Evolutionary conservation across 2,113 vertebrate species (phyloP).

Genomic region (Chloropsis cyanopogon): DNA sequence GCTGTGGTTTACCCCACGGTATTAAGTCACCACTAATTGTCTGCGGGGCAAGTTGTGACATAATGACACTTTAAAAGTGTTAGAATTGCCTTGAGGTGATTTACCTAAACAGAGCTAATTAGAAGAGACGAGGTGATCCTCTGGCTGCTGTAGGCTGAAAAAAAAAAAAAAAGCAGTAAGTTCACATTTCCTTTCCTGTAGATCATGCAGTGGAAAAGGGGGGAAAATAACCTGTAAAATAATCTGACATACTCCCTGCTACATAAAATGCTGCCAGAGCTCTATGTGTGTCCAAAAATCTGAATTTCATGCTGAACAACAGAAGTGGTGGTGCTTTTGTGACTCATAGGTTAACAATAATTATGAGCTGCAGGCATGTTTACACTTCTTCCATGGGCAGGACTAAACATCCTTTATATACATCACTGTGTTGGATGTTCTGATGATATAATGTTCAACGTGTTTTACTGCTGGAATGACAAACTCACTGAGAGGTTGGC

Average conservation of each 20-base stretch:
- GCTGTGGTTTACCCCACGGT: neutral
- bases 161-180: neutral
- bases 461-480: neutral
- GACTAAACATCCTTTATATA: neutral
- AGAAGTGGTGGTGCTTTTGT: neutral
- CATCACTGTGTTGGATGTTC: neutral
- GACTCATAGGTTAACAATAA: neutral
- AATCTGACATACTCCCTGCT: neutral
- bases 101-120: neutral
- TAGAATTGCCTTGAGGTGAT: neutral
- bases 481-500: neutral
- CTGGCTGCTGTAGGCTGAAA: neutral
- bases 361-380: neutral
- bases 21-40: neutral
- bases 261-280: neutral
- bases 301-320: neutral
- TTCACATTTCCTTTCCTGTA: neutral
- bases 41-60: neutral
- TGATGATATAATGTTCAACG: neutral
- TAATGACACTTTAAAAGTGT: neutral
- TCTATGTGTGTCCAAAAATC: rapidly evolving
- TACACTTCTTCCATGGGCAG: neutral
- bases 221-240: neutral
- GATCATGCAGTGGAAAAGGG: neutral
- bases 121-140: neutral